These are phyloP conservation scores for Sminthopsis crassicaudata DNA, from an alignment of 2,113 vertebrate species.

Conservation along the genomic window DNA sequence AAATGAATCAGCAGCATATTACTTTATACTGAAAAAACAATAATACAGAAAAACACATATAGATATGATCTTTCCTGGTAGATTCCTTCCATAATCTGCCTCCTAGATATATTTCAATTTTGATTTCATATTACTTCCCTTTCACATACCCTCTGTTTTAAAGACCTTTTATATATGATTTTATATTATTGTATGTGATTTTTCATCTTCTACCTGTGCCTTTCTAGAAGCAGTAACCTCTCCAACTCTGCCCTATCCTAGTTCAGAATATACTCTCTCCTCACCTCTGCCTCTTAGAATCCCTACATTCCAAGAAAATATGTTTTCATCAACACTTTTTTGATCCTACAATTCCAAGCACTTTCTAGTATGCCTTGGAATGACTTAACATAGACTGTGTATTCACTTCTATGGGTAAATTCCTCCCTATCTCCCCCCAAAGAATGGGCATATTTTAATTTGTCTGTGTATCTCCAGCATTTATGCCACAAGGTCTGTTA, in stretches of 20 bases:
- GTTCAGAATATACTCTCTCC: background rate
- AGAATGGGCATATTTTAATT: background rate
- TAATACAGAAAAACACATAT: background rate
- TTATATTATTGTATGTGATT: too few relatives aligned
- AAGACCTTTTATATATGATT: too few relatives aligned
- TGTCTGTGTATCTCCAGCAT: background rate
- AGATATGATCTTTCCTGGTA: background rate
- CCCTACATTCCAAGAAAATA: background rate
- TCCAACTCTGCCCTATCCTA: background rate
- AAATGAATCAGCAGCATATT: background rate
- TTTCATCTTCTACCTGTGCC: background rate
- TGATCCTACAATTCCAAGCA: background rate
- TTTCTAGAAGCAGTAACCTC: background rate
- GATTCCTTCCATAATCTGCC: background rate
- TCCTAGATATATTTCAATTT: background rate
- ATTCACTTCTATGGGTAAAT: background rate
- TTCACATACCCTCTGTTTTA: background rate
- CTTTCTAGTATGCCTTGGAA: background rate
- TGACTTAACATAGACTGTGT: background rate
- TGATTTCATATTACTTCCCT: background rate
- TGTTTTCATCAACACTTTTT: background rate
- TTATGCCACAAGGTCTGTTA: background rate
- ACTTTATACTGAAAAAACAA: background rate
- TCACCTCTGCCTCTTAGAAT: background rate
- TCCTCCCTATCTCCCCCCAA: too few relatives aligned